phyloP scores from a whole-genome alignment of 2,888 invertebrate genomes.

The Drosophila prostipennis region DNA sequence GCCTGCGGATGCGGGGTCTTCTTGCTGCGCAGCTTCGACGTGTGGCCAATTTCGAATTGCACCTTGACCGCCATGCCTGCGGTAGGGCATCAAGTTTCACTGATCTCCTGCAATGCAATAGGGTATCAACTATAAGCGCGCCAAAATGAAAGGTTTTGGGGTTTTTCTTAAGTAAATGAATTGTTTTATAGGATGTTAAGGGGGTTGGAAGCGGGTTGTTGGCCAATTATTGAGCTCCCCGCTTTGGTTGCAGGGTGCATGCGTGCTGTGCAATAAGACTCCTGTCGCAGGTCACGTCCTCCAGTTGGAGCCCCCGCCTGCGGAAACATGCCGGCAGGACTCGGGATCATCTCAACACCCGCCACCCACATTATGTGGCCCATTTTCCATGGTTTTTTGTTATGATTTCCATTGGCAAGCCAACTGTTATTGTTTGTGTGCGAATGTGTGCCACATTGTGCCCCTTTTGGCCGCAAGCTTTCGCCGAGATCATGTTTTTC shows the following conservation, averaged over 20 bases:
- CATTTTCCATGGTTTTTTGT: conserved; percentile 16
- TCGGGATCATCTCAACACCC: background rate
- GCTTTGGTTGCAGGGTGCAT: conserved; percentile 17
- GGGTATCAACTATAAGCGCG: background rate
- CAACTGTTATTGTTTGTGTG: conserved; percentile 43
- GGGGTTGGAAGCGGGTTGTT: background rate
- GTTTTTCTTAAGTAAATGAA: background rate
- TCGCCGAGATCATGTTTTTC: conserved; percentile 33
- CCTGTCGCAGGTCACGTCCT: conserved; percentile 23
- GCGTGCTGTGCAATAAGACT: conserved; percentile 16
- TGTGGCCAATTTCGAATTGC: conserved; percentile 96
- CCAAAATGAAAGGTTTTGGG: conserved; percentile 8
- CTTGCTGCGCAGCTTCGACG: conserved; percentile 91
- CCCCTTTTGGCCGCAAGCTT: conserved; percentile 21
- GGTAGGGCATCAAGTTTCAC: conserved; percentile 38
- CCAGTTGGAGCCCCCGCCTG: background rate
- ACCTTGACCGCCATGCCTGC: conserved; percentile 89
- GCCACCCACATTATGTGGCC: too few relatives aligned
- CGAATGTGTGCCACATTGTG: conserved; percentile 44
- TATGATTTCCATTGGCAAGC: conserved; percentile 17
- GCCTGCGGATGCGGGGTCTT: conserved; percentile 90
- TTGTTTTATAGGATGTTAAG: too few relatives aligned
- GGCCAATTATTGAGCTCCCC: background rate
- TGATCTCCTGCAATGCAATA: conserved; percentile 1
- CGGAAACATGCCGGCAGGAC: too few relatives aligned